Conservation (phyloP, 1,140 invertebrate species). For the Sarcophaga bullata region DNA sequence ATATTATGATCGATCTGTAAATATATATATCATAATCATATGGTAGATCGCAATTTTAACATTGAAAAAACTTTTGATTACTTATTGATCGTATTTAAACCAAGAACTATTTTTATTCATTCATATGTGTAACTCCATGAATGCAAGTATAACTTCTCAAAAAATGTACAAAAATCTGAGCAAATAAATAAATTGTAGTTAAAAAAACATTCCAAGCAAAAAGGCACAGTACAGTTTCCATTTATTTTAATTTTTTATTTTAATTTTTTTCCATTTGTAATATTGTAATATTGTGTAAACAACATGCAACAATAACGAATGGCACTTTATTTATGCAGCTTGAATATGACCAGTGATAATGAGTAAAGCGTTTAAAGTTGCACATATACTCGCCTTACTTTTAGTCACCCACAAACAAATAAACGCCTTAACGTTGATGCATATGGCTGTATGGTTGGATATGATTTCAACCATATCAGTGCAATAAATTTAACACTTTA, state of each 20-base stretch:
- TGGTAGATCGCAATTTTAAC: no score
- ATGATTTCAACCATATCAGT: slow-evolving; percentile 39
- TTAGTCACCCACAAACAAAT: no score
- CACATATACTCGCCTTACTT: background rate
- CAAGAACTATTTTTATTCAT: background rate
- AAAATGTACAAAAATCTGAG: background rate
- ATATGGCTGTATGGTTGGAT: background rate
- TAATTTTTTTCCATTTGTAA: background rate
- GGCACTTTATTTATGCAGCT: slow-evolving; percentile 11
- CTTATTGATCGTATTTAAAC: background rate
- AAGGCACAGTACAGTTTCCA: no score
- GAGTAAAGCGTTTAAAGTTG: slow-evolving; percentile 27
- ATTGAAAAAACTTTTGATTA: no score
- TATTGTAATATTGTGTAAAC: background rate
- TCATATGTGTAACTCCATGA: background rate
- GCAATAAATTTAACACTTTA: slow-evolving; percentile 41
- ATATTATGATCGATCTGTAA: no score
- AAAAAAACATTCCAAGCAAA: background rate
- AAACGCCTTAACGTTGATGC: background rate
- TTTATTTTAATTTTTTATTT: no score
- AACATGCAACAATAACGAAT: slow-evolving; percentile 6
- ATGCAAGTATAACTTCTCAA: background rate
- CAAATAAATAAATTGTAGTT: slow-evolving; percentile 3
- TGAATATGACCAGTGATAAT: slow-evolving; percentile 30
- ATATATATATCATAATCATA: no score